A percentile compares a stretch with the other conserved stretches of the same genome.
Evolutionary conservation across 2,888 invertebrate species (phyloP).

Genomic region (Neocrepidodera transversa): DNA sequence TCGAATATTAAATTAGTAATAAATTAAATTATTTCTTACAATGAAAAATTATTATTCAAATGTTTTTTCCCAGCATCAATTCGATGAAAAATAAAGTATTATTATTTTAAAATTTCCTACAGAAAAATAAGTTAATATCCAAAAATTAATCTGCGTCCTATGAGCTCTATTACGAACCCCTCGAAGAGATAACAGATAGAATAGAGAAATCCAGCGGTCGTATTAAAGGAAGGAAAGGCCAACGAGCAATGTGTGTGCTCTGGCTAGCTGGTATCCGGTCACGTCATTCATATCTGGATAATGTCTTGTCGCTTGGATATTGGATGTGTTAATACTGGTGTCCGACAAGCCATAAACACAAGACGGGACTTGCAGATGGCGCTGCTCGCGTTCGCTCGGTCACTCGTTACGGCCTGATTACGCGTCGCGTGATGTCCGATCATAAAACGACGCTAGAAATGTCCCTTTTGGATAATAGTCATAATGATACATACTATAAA

Average conservation of each 20-base stretch:
- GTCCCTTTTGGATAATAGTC: slow-evolving; percentile 13
- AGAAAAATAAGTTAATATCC: no score
- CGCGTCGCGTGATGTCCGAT: slow-evolving; percentile 45
- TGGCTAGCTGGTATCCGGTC: slow-evolving; percentile 48
- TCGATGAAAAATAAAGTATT: no score
- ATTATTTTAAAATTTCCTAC: no score
- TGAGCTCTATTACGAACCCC: background rate
- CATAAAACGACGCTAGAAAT: slow-evolving; percentile 33
- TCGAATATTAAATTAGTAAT: no score
- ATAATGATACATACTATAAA: background rate
- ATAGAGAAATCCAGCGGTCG: slow-evolving; percentile 35
- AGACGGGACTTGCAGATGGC: slow-evolving; percentile 60
- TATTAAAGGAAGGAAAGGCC: slow-evolving; percentile 34
- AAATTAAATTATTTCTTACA: no score
- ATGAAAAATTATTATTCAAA: no score
- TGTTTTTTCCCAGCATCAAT: no score
- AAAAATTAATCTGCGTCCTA: background rate
- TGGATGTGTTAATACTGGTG: slow-evolving; percentile 62
- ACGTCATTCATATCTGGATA: slow-evolving; percentile 62
- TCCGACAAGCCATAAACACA: slow-evolving; percentile 61
- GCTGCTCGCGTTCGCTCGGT: slow-evolving; percentile 48
- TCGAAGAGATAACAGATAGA: background rate
- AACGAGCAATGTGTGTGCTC: slow-evolving; percentile 15
- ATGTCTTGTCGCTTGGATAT: slow-evolving; percentile 60
- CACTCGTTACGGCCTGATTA: slow-evolving; percentile 59